A percentile compares a stretch with the other conserved stretches of the same genome.
Conservation (phyloP, 2,888 invertebrate species). For the Chironomus tentans region DNA sequence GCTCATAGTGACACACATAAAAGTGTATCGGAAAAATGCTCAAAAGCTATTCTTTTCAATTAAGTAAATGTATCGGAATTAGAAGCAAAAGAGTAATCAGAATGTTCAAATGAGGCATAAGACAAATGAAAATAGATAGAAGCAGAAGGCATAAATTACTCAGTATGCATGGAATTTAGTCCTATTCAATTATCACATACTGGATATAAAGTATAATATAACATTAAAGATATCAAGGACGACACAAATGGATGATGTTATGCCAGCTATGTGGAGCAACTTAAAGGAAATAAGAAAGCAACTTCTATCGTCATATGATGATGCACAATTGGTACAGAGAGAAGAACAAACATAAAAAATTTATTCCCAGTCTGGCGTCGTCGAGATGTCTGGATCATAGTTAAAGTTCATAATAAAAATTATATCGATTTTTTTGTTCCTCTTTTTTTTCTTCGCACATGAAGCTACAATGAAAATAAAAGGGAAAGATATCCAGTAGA, state of each 20-base stretch:
- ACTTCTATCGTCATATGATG: neutral
- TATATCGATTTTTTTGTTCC: constrained; percentile 16
- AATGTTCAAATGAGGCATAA: neutral
- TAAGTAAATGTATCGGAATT: neutral
- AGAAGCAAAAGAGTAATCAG: neutral
- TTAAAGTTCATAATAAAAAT: constrained; percentile 5
- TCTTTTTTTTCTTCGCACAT: neutral
- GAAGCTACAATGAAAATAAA: neutral
- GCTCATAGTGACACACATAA: constrained; percentile 10
- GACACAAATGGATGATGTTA: neutral
- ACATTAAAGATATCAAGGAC: neutral
- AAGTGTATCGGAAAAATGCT: neutral
- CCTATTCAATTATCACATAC: neutral
- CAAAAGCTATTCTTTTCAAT: neutral
- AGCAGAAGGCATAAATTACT: neutral
- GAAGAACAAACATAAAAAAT: neutral
- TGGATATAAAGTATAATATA: neutral
- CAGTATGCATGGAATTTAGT: neutral
- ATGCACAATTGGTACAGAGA: constrained; percentile 10
- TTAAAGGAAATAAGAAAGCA: neutral
- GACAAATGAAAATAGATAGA: neutral
- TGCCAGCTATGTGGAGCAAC: neutral
- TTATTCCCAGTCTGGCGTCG: constrained; percentile 16
- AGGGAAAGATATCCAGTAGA: neutral
- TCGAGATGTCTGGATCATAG: constrained; percentile 23